phyloP scores from a whole-genome alignment of 23 tunicate genomes.

The Trididemnum nubilum region DNA sequence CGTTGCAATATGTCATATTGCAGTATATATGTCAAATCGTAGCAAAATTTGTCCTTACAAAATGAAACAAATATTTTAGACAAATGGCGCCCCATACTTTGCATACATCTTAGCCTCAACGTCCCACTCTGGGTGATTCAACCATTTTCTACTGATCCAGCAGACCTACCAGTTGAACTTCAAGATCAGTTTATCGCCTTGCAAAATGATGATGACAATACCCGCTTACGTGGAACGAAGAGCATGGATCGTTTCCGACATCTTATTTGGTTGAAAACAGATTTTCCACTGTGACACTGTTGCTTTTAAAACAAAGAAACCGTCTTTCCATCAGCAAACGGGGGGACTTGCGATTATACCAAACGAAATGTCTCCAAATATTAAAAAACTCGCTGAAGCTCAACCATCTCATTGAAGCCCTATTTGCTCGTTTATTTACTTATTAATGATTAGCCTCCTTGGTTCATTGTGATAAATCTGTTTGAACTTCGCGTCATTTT shows the following conservation, averaged over 20 bases:
- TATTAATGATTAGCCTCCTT: too few relatives aligned
- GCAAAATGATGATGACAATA: constrained; percentile 51
- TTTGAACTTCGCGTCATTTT: too few relatives aligned
- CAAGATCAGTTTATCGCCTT: constrained; percentile 44
- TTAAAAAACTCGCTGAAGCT: too few relatives aligned
- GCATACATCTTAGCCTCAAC: constrained; percentile 35
- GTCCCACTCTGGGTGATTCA: constrained; percentile 38
- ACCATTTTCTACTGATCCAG: constrained; percentile 42
- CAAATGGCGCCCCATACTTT: too few relatives aligned
- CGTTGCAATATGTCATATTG: too few relatives aligned
- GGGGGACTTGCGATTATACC: constrained; percentile 39
- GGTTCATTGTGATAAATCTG: too few relatives aligned
- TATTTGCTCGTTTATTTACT: constrained; percentile 1
- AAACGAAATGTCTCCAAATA: constrained; percentile 43
- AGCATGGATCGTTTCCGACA: constrained; percentile 33
- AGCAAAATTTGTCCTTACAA: too few relatives aligned
- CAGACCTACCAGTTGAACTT: constrained; percentile 51
- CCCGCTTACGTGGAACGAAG: constrained; percentile 46
- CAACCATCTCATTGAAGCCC: constrained; percentile 40
- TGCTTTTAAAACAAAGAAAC: constrained; percentile 49
- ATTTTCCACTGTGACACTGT: constrained; percentile 36
- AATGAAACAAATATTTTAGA: too few relatives aligned
- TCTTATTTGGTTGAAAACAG: constrained; percentile 41
- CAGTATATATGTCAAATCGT: too few relatives aligned
- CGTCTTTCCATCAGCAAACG: constrained; percentile 46